Evolutionary conservation across 2,797 vertebrate species (phyloP), one percentile per base, ranked within the genome.

Genomic region (Pseudotriccus pelzelni): DNA sequence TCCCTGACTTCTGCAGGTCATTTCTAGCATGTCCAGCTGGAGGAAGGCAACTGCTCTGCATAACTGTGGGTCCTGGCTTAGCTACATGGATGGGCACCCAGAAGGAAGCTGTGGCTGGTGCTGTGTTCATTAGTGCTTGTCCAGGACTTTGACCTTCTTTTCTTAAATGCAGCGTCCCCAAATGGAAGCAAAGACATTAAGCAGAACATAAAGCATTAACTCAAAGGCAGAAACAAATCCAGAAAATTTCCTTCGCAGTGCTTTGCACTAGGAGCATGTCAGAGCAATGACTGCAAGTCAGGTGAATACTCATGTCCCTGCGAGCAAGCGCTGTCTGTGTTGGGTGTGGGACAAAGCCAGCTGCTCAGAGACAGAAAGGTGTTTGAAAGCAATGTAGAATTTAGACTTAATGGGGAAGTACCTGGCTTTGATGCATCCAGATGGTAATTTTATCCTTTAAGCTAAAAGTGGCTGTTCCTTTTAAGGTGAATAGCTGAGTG

Each of bases 271-370:
- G 58, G 25, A 93, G 7, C 14, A 8, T 7, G 6, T 23, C 62
- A 86, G 34, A 80, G 20, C 12, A 43, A 19, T 17, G 41, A 13
- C 34, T 56, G 70, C 34, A 34, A 19, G 9, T 11, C 2, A 1
- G 27, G 23, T 39, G 41, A 63, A 11, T 7, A 8, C 12, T 27
- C 1, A 0, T 8, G 11, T 37, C 67, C 28, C 18, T 8, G 9
- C 28, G 30, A 70, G 25, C 7, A 5, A 39, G 39, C 12, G 10
- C 52, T 84, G 7, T 5, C 9, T 37, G 30, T 28, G 22, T 30
- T 62, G 22, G 7, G 10, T 52, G 30, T 50, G 30, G 27, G 56
- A 37, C 55, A 74, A 55, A 60, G 10, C 6, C 67, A 60, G 21
- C 17, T 59, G 28, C 22, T 55, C 12, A 79, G 36, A n/a, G 44